phyloP scores from a whole-genome alignment of 2,113 vertebrate genomes.

The Semnornis frantzii region DNA sequence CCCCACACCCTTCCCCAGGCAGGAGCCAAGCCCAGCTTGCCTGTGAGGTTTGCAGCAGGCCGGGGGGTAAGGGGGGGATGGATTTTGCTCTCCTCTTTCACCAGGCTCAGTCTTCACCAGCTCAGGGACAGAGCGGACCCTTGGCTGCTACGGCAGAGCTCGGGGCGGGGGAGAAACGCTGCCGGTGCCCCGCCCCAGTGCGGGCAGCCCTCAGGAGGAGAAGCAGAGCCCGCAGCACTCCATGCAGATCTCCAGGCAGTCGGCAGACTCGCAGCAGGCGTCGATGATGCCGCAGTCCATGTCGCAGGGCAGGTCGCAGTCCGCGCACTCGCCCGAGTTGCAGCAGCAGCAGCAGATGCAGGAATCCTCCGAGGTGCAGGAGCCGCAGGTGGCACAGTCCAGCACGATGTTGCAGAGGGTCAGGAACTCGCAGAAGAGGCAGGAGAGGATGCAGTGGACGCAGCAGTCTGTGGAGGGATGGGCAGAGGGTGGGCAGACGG shows the following conservation, averaged over 20 bases:
- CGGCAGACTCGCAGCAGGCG: slow-evolving; percentile 97
- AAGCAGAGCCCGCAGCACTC: slow-evolving; percentile 99
- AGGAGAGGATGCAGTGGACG: slow-evolving; percentile 97
- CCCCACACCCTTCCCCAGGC: not conserved
- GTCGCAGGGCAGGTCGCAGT: slow-evolving; percentile 96
- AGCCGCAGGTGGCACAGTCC: slow-evolving; percentile 96
- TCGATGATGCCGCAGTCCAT: slow-evolving; percentile 99
- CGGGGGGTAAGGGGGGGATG: accelerated
- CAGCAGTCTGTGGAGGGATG: slow-evolving; percentile 86
- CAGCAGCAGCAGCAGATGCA: slow-evolving; percentile 97
- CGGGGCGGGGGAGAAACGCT: not conserved
- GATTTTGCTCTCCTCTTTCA: not conserved
- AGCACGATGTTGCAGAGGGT: slow-evolving; percentile 95
- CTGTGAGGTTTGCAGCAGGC: not conserved
- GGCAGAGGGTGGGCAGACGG: not conserved
- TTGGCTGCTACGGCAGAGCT: not conserved
- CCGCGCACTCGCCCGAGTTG: slow-evolving; percentile 90
- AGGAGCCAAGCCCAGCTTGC: not conserved
- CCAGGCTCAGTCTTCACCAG: not conserved
- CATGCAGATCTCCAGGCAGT: slow-evolving; percentile 99
- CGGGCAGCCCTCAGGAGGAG: slow-evolving; percentile 83
- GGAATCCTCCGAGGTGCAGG: slow-evolving; percentile 90
- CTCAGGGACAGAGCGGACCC: accelerated
- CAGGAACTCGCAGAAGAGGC: slow-evolving; percentile 98
- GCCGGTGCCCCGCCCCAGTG: accelerated